A percentile compares a stretch with the other conserved stretches of the same genome.
Conservation (phyloP, 37 sponge, comb jelly and placozoan genomes). For the Chondrosia reniformis region DNA sequence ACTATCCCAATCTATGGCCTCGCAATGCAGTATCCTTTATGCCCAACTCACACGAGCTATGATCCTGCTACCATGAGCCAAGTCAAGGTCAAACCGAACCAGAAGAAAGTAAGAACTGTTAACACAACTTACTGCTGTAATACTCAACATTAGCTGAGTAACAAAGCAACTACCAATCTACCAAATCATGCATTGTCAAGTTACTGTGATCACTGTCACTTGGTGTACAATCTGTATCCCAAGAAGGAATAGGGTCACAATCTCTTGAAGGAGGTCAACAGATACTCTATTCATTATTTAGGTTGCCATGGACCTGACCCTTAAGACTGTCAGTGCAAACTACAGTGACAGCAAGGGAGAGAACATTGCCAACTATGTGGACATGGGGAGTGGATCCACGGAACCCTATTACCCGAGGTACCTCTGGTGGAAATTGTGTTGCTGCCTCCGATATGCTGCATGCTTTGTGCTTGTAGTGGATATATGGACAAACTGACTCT, state of each 20-base stretch:
- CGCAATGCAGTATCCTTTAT: constrained; percentile 57
- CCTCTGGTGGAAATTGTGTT: not conserved
- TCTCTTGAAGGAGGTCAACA: constrained; percentile 22
- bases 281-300: constrained; percentile 19
- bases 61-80: constrained; percentile 15
- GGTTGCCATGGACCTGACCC: constrained; percentile 36
- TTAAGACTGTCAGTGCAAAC: constrained; percentile 47
- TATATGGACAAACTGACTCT: constrained; percentile 55
- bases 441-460: not conserved
- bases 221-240: no score
- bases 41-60: constrained; percentile 54
- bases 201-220: no score
- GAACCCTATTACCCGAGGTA: constrained; percentile 31
- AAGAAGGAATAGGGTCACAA: constrained; percentile 21
- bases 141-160: not conserved
- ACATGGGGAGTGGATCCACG: not conserved
- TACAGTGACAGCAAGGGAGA: constrained; percentile 66
- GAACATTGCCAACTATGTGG: constrained; percentile 35
- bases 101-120: constrained; percentile 13
- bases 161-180: no score
- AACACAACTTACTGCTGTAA: not conserved
- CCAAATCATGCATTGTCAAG: no score
- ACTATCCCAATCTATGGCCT: no score
- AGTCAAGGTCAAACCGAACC: constrained; percentile 39
- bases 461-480: no score